Evolutionary conservation across 2,113 vertebrate species (phyloP).

Genomic region (Xiphias gladius): DNA sequence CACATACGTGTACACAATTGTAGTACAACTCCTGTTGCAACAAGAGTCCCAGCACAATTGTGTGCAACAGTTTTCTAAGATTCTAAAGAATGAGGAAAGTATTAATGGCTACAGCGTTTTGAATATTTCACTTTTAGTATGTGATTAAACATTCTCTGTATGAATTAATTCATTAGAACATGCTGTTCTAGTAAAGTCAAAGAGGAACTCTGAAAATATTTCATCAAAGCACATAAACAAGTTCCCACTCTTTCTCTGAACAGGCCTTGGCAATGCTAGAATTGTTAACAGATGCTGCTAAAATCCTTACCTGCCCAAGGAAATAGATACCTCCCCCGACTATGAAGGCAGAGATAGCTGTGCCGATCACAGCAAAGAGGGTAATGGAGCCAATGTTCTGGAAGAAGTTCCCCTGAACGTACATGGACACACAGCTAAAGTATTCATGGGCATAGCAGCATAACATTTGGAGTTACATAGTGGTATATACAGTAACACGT

Average conservation of each 20-base stretch:
- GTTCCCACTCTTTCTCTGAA: neutral
- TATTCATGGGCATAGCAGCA: neutral
- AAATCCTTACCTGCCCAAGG: slow-evolving; percentile 92
- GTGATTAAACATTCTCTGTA: neutral
- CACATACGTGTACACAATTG: neutral
- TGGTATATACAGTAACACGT: slow-evolving; percentile 24
- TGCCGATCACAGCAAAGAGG: slow-evolving; percentile 97
- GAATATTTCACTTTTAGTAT: neutral
- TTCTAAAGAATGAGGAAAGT: neutral
- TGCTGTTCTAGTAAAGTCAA: neutral
- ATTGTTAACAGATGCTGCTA: neutral
- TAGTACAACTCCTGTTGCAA: too few species aligned
- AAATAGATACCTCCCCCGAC: slow-evolving; percentile 99
- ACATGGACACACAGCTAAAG: slow-evolving; percentile 35
- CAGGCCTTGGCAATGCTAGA: neutral
- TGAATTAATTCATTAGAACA: neutral
- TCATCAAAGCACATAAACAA: neutral
- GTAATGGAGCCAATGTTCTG: slow-evolving; percentile 99
- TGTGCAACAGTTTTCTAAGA: too few species aligned
- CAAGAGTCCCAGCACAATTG: too few species aligned
- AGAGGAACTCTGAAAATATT: neutral
- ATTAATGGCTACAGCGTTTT: neutral
- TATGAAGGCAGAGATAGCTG: slow-evolving; percentile 97
- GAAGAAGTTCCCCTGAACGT: slow-evolving; percentile 96
- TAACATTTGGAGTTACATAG: slow-evolving; percentile 13